These are phyloP conservation scores for Protophormia terraenovae DNA, from an alignment of 2,888 invertebrate genomes.

Conservation along the genomic window DNA sequence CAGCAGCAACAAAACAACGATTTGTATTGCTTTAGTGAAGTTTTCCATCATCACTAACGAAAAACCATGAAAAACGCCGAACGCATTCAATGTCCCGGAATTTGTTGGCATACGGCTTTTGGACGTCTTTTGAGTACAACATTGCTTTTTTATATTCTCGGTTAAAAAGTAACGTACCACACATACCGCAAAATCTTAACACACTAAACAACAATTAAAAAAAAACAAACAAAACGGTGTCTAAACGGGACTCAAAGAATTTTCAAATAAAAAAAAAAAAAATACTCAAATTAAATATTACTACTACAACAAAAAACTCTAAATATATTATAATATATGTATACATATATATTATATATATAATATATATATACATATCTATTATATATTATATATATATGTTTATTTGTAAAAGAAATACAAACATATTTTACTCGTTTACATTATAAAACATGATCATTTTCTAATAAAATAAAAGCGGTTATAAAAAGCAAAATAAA, in stretches of 20 bases:
- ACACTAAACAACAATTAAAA: constrained; percentile 36
- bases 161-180: constrained; percentile 70
- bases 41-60: constrained; percentile 69
- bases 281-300: constrained; percentile 60
- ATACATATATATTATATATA: constrained; percentile 49
- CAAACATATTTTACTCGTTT: constrained; percentile 49
- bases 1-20: constrained; percentile 41
- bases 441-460: constrained; percentile 56
- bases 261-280: constrained; percentile 46
- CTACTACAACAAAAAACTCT: constrained; percentile 49
- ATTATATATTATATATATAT: constrained; percentile 44
- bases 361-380: constrained; percentile 56
- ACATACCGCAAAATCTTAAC: constrained; percentile 68
- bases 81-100: constrained; percentile 79
- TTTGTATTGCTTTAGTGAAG: constrained; percentile 62
- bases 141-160: constrained; percentile 80
- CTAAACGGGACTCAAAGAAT: constrained; percentile 61
- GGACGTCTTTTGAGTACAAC: constrained; percentile 80
- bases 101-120: constrained; percentile 80
- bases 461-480: constrained; percentile 45
- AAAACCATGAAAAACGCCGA: constrained; percentile 76
- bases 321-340: constrained; percentile 67
- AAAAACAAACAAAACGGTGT: constrained; percentile 50
- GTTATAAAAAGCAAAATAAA: not conserved
- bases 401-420: constrained; percentile 31